Evolutionary conservation across 2,113 vertebrate species (phyloP).

Genomic region (Amphilophus citrinellus): DNA sequence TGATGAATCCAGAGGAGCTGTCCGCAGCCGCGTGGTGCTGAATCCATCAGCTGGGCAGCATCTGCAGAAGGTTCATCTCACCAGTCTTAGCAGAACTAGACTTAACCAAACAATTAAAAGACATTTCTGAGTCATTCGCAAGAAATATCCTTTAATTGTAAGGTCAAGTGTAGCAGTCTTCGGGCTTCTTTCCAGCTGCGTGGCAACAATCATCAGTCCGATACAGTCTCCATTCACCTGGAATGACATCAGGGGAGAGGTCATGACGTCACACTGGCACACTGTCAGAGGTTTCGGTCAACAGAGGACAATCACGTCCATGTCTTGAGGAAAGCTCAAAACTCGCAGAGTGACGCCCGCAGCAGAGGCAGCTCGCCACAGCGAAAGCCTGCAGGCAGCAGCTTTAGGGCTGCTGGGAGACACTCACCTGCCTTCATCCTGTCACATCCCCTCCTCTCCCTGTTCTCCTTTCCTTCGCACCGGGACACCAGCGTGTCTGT

Average conservation of each 20-base stretch:
- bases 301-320: not conserved
- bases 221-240: not conserved
- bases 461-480: not conserved
- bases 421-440: not conserved
- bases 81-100: conserved; percentile 45
- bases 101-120: conserved; percentile 85
- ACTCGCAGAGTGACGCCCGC: not conserved
- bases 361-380: not conserved
- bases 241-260: conserved; percentile 32
- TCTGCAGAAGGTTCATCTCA: not conserved
- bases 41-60: conserved; percentile 37
- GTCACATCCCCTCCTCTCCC: not conserved
- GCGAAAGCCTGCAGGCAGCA: not conserved
- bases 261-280: conserved; percentile 26
- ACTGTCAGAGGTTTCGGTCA: not conserved
- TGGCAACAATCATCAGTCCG: not conserved
- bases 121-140: conserved; percentile 80
- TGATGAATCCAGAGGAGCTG: conserved; percentile 56
- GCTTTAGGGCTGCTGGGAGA: not conserved
- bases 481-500: not conserved
- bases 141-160: conserved; percentile 90
- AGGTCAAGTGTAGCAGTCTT: conserved; percentile 74
- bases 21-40: conserved; percentile 62
- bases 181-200: not conserved
- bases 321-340: not conserved